Evolutionary conservation across 2,113 vertebrate species (phyloP).

Genomic region (Oceanites oceanicus): DNA sequence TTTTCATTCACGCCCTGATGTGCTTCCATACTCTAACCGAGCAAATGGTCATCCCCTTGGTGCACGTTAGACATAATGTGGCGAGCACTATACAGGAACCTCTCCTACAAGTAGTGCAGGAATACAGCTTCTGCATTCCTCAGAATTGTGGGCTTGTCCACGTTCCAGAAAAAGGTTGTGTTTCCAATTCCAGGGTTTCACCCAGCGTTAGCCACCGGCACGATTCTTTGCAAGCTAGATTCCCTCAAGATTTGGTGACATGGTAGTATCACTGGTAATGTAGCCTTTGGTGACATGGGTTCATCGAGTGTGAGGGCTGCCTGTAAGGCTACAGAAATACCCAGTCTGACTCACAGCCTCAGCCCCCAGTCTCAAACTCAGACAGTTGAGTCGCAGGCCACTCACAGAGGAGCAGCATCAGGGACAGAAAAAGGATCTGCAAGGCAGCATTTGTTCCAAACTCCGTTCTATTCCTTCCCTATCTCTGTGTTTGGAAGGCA

Average conservation of each 20-base stretch:
- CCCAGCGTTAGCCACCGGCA: neutral
- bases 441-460: neutral
- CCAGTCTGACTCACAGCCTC: neutral
- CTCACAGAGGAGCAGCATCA: neutral
- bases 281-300: neutral
- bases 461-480: neutral
- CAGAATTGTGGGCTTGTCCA: neutral
- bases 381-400: neutral
- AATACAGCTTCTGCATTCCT: neutral
- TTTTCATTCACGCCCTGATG: neutral
- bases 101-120: neutral
- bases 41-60: neutral
- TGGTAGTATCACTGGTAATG: neutral
- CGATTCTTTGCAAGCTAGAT: neutral
- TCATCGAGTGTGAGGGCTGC: neutral
- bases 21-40: neutral
- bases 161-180: neutral
- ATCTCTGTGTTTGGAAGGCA: neutral
- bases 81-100: neutral
- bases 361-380: neutral
- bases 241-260: neutral
- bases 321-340: neutral
- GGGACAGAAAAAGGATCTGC: neutral
- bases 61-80: fast-evolving
- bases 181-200: neutral